Percentiles rank a stretch among this genome's conserved stretches.
Conservation (phyloP, 2,113 vertebrate genomes). For the Xiphophorus hellerii region DNA sequence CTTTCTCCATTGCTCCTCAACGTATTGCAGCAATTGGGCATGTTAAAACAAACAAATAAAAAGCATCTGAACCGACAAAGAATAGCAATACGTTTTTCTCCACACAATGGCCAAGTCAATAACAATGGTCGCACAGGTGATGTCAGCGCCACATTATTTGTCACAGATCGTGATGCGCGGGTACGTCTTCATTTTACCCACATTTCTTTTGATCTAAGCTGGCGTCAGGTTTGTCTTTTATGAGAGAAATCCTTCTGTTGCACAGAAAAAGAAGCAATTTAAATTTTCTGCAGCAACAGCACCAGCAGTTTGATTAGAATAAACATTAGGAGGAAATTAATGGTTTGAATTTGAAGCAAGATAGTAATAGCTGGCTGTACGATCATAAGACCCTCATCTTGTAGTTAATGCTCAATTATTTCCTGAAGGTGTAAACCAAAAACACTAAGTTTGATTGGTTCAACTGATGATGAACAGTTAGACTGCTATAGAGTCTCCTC, state of each 20-base stretch:
- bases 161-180: no score
- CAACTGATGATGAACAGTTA: neutral
- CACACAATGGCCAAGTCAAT: no score
- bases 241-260: neutral
- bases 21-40: no score
- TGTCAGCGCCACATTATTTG: no score
- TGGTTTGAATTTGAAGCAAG: conserved; percentile 17
- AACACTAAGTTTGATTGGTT: neutral
- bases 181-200: conserved; percentile 2
- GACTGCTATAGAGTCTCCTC: neutral
- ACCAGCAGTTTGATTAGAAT: conserved; percentile 33
- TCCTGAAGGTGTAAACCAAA: neutral
- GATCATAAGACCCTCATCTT: neutral
- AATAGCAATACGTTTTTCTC: no score
- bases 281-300: conserved; percentile 30
- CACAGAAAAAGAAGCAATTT: conserved; percentile 45
- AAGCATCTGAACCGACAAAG: no score
- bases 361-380: neutral
- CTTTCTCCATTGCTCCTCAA: no score
- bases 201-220: conserved; percentile 25
- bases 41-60: no score
- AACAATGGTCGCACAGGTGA: no score
- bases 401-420: conserved; percentile 2
- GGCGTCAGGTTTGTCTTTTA: conserved; percentile 24
- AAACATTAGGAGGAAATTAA: conserved; percentile 22